Base-by-base conservation (phyloP, 2,888 invertebrate species). In the Cryptocephalus moraei region DNA sequence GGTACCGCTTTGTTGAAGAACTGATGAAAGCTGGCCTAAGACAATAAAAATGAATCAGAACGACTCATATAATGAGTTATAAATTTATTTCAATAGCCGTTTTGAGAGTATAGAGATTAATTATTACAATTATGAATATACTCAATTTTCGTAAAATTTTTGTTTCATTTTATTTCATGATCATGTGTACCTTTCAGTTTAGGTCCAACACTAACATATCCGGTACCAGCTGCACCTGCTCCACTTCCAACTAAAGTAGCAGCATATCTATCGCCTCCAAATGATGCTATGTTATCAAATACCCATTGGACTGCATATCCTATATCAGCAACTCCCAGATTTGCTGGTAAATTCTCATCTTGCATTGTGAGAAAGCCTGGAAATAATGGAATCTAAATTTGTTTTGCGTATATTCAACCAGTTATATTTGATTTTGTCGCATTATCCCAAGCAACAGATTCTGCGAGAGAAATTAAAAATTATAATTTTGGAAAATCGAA, bases 361-460 rank as follows among this genome's bases (percentile, higher is more conserved):
- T 34, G 39, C n/a, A 47, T 49, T 12, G 47, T 41, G 32, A 49
- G 43, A 39, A 47, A 49, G 36, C 49, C 49, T 49, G 36, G 44
- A 46, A 44, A 1, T 22, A 22, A 6, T 49, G 36, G 44, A 46
- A 44, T 1, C 6, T 4, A 6, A 22, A 22, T 22, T 2, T 22
- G 22, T 22, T 22, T 22, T 22, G 3, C 22, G 13, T 9, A 34
- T 11, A 12, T 22, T n/a, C 8, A 41, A 22, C 22, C 8, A 8
- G 9, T 9, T 10, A 2, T 22, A 22, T 22, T 4, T 22, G 22
- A 22, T 22, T 22, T 22, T 6, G 22, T 22, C 22, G 6, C 22
- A 6, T 22, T 4, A 22, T 22, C 22, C 2, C 22, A 22, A 22
- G 2, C 22, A 2, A 22, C 22, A n/a, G n/a, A n/a, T n/a, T n/a